Base-by-base conservation (phyloP, 2,113 vertebrate species). In the Andinoacara biseriatus region DNA sequence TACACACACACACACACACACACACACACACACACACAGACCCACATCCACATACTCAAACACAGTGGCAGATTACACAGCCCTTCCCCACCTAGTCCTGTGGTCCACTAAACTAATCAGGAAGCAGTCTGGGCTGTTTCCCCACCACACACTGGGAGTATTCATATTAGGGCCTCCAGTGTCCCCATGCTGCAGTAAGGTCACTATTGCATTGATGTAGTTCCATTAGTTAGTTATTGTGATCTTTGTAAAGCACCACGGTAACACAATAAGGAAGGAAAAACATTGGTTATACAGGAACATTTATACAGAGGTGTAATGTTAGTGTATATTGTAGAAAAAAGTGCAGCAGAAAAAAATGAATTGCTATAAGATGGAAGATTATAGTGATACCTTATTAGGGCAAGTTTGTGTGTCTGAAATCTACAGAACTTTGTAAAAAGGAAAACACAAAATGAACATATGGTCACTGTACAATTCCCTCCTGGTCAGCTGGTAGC, bases 31-130 rank as follows among this genome's bases (percentile, higher is more conserved):
- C 74, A 76, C 57, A 33, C 35, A 15, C 38, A 22, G 60, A 81
- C 58, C 75, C 40, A 63, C 56, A 78, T 33, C 49, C 49, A 62
- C 38, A 80, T 33, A 26, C 83, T 74, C 81, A 52, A 82, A 72
- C 63, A 78, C 85, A 85, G 84, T 65, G 74, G 81, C 86, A 76
- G 62, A 76, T 85, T 58, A 82, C 83, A 80, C 65, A 79, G 84
- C 57, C 29, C 40, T 60, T 86, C 82, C 81, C 89, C 81, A 82
- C 89, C 79, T 80, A 58, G 82, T 86, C 84, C 83, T 90, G 82
- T 89, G 90, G 87, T 85, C 90, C 85, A 83, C 86, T 91, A 92
- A 94, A 91, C 91, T 88, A 93, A 94, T 94, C 90, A 93, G 92
- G 90, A 94, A 93, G 91, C 84, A 84, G 92, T 90, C 91, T 94